A percentile compares a stretch with the other conserved stretches of the same genome.
These are phyloP conservation scores for Hormiphora californensis DNA, from an alignment of 37 sponge, comb jelly and placozoan genomes.

Conservation along the genomic window DNA sequence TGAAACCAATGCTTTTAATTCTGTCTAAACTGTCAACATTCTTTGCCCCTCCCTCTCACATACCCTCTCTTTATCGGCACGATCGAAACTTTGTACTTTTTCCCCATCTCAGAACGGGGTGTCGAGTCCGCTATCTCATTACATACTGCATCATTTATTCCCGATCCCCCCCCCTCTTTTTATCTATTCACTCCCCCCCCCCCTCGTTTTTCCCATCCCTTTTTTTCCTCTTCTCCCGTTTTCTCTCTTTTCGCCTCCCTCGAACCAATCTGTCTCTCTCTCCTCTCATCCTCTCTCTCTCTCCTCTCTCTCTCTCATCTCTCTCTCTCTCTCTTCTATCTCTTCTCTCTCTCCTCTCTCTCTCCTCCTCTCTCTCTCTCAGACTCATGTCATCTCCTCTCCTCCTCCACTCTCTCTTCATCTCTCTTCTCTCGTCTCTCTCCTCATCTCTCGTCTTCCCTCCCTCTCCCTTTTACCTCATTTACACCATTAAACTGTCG, in stretches of 20 bases:
- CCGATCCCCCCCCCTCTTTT: no score
- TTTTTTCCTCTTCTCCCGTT: neutral
- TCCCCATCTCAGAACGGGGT: no score
- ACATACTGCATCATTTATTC: no score
- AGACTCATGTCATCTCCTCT: constrained; percentile 9
- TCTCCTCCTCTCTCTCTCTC: no score
- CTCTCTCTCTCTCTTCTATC: neutral
- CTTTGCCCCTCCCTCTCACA: neutral
- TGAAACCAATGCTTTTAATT: no score
- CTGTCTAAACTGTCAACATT: neutral
- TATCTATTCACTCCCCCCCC: no score
- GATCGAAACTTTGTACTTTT: no score
- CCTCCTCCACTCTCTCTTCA: constrained; percentile 34
- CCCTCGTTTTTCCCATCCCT: neutral
- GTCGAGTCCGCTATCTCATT: no score
- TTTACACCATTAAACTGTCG: no score
- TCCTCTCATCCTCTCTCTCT: neutral
- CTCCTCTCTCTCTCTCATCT: neutral
- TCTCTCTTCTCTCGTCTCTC: constrained; percentile 17
- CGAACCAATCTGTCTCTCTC: neutral
- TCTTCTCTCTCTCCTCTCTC: neutral
- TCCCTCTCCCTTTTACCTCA: no score
- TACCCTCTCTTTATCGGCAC: neutral
- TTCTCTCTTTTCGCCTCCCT: neutral
- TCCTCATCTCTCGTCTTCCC: no score